Percentiles rank a stretch among this genome's conserved stretches.
Evolutionary conservation across 1,140 invertebrate species (phyloP).

Genomic region (Ylistrum balloti): DNA sequence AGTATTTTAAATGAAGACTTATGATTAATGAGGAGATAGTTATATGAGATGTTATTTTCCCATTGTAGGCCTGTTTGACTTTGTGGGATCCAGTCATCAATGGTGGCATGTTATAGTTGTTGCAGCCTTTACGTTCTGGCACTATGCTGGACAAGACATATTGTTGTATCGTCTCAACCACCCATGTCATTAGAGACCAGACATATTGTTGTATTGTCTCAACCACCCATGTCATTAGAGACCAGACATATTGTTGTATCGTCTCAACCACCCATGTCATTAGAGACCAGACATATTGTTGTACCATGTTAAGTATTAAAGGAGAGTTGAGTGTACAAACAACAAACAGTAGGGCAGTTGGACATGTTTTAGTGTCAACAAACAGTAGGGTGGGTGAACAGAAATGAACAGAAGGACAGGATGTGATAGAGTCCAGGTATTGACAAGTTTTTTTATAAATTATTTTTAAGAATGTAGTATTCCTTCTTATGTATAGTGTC

Average conservation of each 20-base stretch:
- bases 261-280: slow-evolving; percentile 64
- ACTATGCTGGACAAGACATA: slow-evolving; percentile 91
- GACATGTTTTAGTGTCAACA: too few relatives aligned
- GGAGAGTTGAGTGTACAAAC: too few relatives aligned
- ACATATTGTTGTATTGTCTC: slow-evolving; percentile 77
- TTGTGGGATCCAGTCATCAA: slow-evolving; percentile 96
- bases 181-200: slow-evolving; percentile 58
- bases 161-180: slow-evolving; percentile 72
- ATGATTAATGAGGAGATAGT: neutral
- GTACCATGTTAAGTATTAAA: slow-evolving; percentile 68
- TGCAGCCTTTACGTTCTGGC: slow-evolving; percentile 95
- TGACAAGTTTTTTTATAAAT: too few relatives aligned
- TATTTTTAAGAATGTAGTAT: too few relatives aligned
- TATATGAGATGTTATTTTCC: slow-evolving; percentile 57
- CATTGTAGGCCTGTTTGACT: slow-evolving; percentile 91
- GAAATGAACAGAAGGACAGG: too few relatives aligned
- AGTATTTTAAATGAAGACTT: too few relatives aligned
- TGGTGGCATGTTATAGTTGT: slow-evolving; percentile 97
- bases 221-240: slow-evolving; percentile 59
- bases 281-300: slow-evolving; percentile 74
- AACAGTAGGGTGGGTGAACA: too few relatives aligned
- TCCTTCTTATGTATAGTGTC: too few relatives aligned
- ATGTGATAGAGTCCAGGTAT: too few relatives aligned
- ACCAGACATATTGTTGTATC: slow-evolving; percentile 77
- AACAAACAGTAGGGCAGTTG: too few relatives aligned